phyloP scores from a whole-genome alignment of 2,888 invertebrate species.

The Caenorhabditis wallacei region DNA sequence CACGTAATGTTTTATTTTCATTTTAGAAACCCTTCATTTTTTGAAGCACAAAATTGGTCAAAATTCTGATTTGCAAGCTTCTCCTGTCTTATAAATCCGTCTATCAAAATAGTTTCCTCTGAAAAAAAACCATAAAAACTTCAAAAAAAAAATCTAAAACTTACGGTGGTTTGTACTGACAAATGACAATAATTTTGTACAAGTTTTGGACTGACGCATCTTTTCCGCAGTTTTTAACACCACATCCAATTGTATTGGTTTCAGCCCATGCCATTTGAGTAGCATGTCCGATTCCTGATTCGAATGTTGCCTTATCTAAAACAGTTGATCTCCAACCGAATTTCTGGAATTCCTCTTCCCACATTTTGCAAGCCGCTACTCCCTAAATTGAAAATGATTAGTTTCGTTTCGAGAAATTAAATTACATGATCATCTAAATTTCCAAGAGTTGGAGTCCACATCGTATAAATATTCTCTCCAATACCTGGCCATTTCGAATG shows the following conservation, averaged over 20 bases:
- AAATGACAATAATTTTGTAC: background rate
- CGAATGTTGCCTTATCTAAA: too few relatives aligned
- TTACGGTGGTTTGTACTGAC: background rate
- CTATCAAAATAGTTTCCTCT: too few relatives aligned
- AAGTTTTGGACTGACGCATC: background rate
- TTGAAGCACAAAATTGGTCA: too few relatives aligned
- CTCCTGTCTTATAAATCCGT: too few relatives aligned
- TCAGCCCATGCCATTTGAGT: slow-evolving; percentile 1
- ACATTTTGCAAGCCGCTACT: background rate
- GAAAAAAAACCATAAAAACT: too few relatives aligned
- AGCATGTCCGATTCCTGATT: slow-evolving; percentile 8
- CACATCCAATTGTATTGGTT: background rate
- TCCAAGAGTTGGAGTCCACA: background rate
- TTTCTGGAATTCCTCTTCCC: slow-evolving; percentile 54
- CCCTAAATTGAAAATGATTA: slow-evolving; percentile 9
- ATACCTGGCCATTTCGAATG: slow-evolving; percentile 29
- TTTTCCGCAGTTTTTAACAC: background rate
- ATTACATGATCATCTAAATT: slow-evolving; percentile 23
- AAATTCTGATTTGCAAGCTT: too few relatives aligned
- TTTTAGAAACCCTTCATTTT: too few relatives aligned
- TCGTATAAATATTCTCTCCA: slow-evolving; percentile 11
- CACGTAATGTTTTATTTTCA: too few relatives aligned
- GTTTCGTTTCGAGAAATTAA: background rate
- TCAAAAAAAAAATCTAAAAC: background rate
- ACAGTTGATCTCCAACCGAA: slow-evolving; percentile 53